phyloP scores from a whole-genome alignment of 2,888 invertebrate species.

The Meloe dianella region DNA sequence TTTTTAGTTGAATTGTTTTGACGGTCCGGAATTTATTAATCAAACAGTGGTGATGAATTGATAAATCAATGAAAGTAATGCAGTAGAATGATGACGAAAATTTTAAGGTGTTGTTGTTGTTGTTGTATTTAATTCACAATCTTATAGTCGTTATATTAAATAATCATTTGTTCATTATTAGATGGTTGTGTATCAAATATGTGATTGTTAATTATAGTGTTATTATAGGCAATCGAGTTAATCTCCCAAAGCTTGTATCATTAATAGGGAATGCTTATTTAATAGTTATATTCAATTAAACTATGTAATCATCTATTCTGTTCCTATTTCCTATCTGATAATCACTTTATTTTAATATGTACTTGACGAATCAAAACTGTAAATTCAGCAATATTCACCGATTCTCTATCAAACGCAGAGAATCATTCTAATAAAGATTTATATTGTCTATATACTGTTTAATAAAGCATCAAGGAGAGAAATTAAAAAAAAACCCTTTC shows the following conservation, averaged over 20 bases:
- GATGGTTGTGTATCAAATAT: neutral
- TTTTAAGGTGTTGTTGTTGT: too few relatives aligned
- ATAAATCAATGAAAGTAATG: neutral
- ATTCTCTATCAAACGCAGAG: too few relatives aligned
- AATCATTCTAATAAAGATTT: too few relatives aligned
- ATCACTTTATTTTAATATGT: too few relatives aligned
- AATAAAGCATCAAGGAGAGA: neutral
- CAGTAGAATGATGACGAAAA: neutral
- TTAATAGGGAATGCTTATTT: neutral
- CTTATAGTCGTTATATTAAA: neutral
- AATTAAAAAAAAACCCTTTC: neutral
- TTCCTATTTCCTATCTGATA: too few relatives aligned
- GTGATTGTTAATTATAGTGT: neutral
- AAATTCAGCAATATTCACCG: too few relatives aligned
- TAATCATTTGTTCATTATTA: neutral
- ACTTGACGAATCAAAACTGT: too few relatives aligned
- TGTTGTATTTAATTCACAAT: too few relatives aligned
- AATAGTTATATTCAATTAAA: neutral
- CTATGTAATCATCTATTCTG: neutral
- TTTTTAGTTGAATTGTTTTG: constrained; percentile 10
- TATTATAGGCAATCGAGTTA: neutral
- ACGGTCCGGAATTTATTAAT: constrained; percentile 11
- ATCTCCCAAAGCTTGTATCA: neutral
- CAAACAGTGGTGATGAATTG: neutral
- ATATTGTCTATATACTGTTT: too few relatives aligned